Evolutionary conservation across 2,113 vertebrate species (phyloP), one percentile per base, ranked within the genome.

Genomic region (Phalacrocorax brasilianus): DNA sequence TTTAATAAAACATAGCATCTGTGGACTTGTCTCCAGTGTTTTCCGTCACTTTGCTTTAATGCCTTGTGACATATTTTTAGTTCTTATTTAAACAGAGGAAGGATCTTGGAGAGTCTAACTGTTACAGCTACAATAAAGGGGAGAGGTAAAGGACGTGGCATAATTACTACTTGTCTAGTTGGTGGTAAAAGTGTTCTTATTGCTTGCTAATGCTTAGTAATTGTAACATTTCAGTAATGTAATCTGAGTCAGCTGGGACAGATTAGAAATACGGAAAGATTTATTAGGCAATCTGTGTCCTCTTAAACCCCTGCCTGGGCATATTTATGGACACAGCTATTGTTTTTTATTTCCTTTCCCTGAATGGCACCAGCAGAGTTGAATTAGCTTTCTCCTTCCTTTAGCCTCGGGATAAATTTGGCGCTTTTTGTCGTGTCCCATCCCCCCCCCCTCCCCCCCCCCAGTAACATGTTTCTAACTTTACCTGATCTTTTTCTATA

Each of bases 291-390:
- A 74, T 81, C 72, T 58, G 42, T 89, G 80, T 75, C 66, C 79
- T 90, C 91, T 82, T 85, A 93, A 95, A 82, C 18, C 50, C 59
- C 71, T 73, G 89, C 87, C 84, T 76, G 74, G 63, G 59, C 3
- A 2, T 94, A 91, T 97, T 96, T 95, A 82, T 82, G 94, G 92
- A 79, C 53, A 55, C 15, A 76, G 77, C 58, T 55, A 88, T 82
- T 95, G 95, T 66, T 68, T 91, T 91, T 94, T 82, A 79, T 85
- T 95, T 97, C 89, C 91, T 95, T 89, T 89, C 86, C 84, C 87
- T 73, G 74, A 92, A 91, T 2, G n/a, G 61, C 70, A 91, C 53
- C 42, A 56, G 79, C 5, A 7, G 68, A 83, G 26, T 32, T 47
- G 67, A 93, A 91, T 52, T 32, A 91, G 72, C 47, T 89, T 95